Conservation (phyloP, 1,140 invertebrate genomes). For the Idris sp. region DNA sequence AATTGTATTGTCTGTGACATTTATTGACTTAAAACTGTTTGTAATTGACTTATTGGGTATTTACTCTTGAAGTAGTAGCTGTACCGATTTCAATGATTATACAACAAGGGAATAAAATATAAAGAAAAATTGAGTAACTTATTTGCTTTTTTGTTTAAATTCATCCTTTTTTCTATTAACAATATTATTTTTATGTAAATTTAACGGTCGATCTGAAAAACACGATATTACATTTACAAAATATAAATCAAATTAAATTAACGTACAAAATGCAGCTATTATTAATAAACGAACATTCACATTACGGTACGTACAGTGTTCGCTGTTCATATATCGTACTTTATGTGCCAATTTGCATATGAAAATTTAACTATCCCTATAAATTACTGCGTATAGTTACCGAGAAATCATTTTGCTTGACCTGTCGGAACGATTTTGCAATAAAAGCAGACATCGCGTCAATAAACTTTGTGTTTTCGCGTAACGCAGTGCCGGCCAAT, state of each 20-base stretch:
- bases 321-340: constrained; percentile 1
- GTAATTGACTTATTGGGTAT: no score
- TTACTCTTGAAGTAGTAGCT: no score
- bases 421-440: constrained; percentile 9
- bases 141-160: no score
- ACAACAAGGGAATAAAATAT: no score
- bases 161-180: constrained; percentile 2
- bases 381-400: constrained; percentile 17
- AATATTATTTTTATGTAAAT: no score
- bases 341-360: constrained; percentile 15
- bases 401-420: constrained; percentile 10
- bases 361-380: constrained; percentile 22
- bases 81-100: no score
- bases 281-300: constrained; percentile 3
- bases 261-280: neutral
- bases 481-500: constrained; percentile 1
- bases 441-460: neutral
- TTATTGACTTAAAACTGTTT: no score
- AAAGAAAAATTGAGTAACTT: no score
- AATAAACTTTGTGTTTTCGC: constrained; percentile 2
- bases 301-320: neutral
- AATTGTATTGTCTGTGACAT: no score
- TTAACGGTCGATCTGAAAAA: no score
- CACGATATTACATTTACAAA: neutral
- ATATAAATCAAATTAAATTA: constrained; percentile 3